phyloP scores from a whole-genome alignment of 2,113 vertebrate genomes.

The Benitochromis conjunctus region DNA sequence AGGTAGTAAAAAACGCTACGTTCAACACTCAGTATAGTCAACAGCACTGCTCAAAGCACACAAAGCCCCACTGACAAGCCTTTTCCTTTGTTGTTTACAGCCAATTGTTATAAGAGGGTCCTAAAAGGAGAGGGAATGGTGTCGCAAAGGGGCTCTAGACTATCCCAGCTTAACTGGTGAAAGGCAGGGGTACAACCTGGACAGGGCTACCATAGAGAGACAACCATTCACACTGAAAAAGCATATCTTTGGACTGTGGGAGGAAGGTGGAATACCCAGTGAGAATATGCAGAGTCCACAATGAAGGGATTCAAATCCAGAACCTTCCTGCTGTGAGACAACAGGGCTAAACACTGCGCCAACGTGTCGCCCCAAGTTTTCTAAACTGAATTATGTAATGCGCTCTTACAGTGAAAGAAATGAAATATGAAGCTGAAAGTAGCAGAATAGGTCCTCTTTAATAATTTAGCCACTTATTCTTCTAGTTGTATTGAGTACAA shows the following conservation, averaged over 20 bases:
- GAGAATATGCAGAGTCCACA: background rate
- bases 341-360: background rate
- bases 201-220: background rate
- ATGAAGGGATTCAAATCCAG: background rate
- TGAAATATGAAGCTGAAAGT: background rate
- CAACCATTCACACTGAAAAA: background rate
- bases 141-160: background rate
- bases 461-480: background rate
- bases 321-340: background rate
- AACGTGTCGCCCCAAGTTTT: background rate
- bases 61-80: accelerated
- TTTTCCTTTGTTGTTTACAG: background rate
- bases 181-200: background rate
- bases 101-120: background rate
- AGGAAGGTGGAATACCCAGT: background rate
- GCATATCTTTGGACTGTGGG: background rate
- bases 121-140: too few species aligned
- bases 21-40: background rate
- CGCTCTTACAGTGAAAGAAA: background rate
- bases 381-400: accelerated
- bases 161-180: background rate
- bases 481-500: too few species aligned
- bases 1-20: background rate
- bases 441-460: background rate
- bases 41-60: background rate